Base-by-base conservation (phyloP, 2,113 vertebrate genomes). In the Rhea pennata region DNA sequence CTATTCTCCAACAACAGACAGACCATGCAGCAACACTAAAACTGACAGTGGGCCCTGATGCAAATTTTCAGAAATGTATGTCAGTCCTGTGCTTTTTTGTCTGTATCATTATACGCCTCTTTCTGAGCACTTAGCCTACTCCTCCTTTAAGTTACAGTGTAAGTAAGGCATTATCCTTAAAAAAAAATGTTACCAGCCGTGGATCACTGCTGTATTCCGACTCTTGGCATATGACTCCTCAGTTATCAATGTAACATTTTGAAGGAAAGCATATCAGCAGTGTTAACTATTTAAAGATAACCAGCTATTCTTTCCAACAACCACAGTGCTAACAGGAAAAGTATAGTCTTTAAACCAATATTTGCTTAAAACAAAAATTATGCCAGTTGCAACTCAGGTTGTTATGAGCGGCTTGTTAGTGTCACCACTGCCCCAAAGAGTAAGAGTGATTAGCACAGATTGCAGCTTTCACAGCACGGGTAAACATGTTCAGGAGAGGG, bases 261-360 rank as follows among this genome's bases (percentile, higher is more conserved):
- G 91, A 93, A 95, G 87, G 86, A 56, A 70, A 78, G 69, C 58
- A 4, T 36, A 88, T 20, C 73, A 76, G 76, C 82, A 66, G 33
- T 5, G 23, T 71, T 89, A 91, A 86, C 78, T 87, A 29, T 70
- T 80, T 85, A 92, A 72, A 91, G 62, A 44, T 27, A 82, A 69
- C 85, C 93, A 80, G 67, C 50, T 6, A 67, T 71, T 88, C 67
- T 90, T 85, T 90, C 88, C 86, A 88, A 79, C 75, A 88, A 54
- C 36, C 33, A 24, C 29, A 69, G 69, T n/a, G 4, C 71, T 59
- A 33, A 40, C 1, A 92, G 87, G 59, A 78, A 17, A 77, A 53
- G 56, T 69, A 71, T 4, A 24, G 42, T 62, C 77, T 53, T 74
- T 65, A 75, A 61, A 17, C 22, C 61, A 53, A 0, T 44, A 65